phyloP scores from a whole-genome alignment of 1,140 invertebrate species.

The Dendroctonus valens region DNA sequence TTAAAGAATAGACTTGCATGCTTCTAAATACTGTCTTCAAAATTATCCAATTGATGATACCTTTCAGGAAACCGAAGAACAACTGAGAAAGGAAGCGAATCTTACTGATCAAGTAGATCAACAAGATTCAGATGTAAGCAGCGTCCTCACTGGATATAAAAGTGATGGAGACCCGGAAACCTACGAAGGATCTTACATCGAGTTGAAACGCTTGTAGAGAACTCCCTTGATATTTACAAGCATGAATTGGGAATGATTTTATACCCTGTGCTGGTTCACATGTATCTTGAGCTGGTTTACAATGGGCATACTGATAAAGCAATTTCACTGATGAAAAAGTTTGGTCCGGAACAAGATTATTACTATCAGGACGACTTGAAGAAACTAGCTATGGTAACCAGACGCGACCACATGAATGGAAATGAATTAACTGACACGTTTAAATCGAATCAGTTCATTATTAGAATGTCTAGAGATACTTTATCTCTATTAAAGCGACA shows the following conservation, averaged over 20 bases:
- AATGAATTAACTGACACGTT: constrained; percentile 90
- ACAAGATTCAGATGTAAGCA: constrained; percentile 76
- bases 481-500: constrained; percentile 89
- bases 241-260: constrained; percentile 89
- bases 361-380: constrained; percentile 86
- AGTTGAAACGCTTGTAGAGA: constrained; percentile 87
- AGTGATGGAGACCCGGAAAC: constrained; percentile 89
- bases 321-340: constrained; percentile 74
- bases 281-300: constrained; percentile 92
- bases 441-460: constrained; percentile 90
- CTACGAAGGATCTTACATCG: constrained; percentile 84
- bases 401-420: constrained; percentile 84
- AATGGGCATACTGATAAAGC: constrained; percentile 86
- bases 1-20: neutral
- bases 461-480: constrained; percentile 91
- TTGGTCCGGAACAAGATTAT: constrained; percentile 79
- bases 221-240: constrained; percentile 89
- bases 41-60: constrained; percentile 13
- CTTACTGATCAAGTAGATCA: constrained; percentile 62
- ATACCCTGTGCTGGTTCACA: constrained; percentile 94
- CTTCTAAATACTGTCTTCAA: neutral
- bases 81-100: constrained; percentile 82
- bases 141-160: constrained; percentile 81
- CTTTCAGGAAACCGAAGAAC: constrained; percentile 79
- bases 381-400: constrained; percentile 77